Base-by-base conservation (phyloP, 2,797 vertebrate genomes). In the Astyanax mexicanus region DNA sequence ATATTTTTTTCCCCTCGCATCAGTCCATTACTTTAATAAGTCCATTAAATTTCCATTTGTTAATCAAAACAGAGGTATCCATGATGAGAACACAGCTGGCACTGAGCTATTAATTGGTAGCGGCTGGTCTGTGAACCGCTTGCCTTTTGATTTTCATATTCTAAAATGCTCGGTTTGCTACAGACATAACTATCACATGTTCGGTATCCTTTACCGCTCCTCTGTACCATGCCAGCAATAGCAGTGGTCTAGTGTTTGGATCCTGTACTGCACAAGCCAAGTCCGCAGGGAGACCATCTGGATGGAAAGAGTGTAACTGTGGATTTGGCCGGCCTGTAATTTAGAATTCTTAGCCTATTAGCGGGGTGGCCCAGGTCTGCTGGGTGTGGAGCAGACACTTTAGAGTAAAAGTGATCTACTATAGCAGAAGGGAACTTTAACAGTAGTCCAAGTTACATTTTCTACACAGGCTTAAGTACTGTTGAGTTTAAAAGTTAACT, bases 271-370 rank as follows among this genome's bases (percentile, higher is more conserved):
- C 47, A 69, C 21, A 1, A 8, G 12, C 47, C 55, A 40, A 25
- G 23, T 25, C 19, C 65, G 40, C 54, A 55, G 27, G 15, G 49
- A 23, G 32, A 75, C 58, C 38, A 15, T 80, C 83, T 77, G 19
- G n/a, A 74, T 84, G 84, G 75, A 84, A 90, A 82, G 83, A 82
- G 84, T 67, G 69, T 75, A 68, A 78, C 83, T 87, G 64, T 87
- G 88, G 86, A 85, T 89, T 91, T 78, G 29, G 85, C 54, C 86
- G 85, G 80, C 86, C 80, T 87, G 84, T 88, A 85, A 86, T 92
- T 91, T 89, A 91, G 64, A 29, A 15, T 75, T 25, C 6, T 68
- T 51, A 51, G 19, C 40, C 42, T 51, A 1, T 40, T 75, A 32
- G 38, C 54, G 45, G 19, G 29, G 64, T 58, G 68, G 54, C 27